Percentiles rank a stretch among this genome's conserved stretches.
These are phyloP conservation scores for Drosophila pseudotalamancana DNA, from an alignment of 2,888 invertebrate genomes.

Conservation along the genomic window DNA sequence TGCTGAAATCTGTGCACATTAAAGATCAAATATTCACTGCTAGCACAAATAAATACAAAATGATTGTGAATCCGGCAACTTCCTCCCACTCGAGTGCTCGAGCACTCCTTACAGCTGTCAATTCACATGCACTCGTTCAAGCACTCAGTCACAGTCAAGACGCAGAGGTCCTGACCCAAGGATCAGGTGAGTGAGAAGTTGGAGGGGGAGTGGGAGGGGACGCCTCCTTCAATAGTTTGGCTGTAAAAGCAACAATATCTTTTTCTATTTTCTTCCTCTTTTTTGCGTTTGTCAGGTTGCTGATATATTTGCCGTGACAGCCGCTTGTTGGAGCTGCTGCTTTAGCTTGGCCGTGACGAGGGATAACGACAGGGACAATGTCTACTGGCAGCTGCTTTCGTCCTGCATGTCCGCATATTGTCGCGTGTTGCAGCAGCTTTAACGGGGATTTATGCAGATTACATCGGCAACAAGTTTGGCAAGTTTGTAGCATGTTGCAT, in stretches of 20 bases:
- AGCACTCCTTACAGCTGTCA: constrained; percentile 29
- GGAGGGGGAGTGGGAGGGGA: neutral
- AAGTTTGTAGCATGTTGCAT: constrained; percentile 20
- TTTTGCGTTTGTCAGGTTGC: constrained; percentile 7
- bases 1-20: constrained; percentile 10
- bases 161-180: neutral
- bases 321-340: constrained; percentile 2
- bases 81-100: neutral
- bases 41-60: constrained; percentile 18
- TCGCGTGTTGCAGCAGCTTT: constrained; percentile 51
- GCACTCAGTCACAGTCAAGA: constrained; percentile 8
- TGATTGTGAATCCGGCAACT: constrained; percentile 17
- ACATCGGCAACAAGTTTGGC: constrained; percentile 46
- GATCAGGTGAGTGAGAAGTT: constrained; percentile 2
- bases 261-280: neutral
- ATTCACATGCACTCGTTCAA: constrained; percentile 20
- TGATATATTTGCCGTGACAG: constrained; percentile 32
- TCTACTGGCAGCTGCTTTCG: constrained; percentile 13
- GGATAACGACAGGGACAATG: constrained; percentile 17
- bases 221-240: constrained; percentile 14
- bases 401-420: constrained; percentile 44
- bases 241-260: constrained; percentile 29
- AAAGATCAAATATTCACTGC: constrained; percentile 10
- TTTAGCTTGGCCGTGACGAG: constrained; percentile 4
- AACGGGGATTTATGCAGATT: constrained; percentile 65